phyloP scores from a whole-genome alignment of 1,140 invertebrate genomes.

The Chionoecetes opilio region DNA sequence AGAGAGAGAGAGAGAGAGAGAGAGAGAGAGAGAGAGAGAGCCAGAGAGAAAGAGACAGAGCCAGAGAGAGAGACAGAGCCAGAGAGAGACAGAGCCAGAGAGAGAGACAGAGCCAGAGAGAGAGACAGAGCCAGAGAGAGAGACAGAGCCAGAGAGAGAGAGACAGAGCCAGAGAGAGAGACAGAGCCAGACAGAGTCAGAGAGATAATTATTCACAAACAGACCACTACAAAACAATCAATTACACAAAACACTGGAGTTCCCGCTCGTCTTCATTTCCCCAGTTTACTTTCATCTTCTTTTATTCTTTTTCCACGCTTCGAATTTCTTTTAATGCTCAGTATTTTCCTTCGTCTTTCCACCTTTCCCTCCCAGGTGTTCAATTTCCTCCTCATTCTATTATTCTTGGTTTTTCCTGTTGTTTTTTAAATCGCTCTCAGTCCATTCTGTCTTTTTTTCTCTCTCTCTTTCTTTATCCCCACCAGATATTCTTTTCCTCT shows the following conservation, averaged over 20 bases:
- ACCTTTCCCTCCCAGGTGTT: neutral
- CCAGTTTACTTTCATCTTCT: neutral
- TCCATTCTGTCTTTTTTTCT: no score
- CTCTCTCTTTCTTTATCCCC: neutral
- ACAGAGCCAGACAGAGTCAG: no score
- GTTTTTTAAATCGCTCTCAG: no score
- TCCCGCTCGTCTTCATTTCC: no score
- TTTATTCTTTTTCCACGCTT: neutral
- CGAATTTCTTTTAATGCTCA: neutral
- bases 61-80: neutral
- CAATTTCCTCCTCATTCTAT: slow-evolving; percentile 29
- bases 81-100: neutral
- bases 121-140: no score
- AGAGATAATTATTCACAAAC: no score
- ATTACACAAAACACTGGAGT: no score
- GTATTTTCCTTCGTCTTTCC: neutral
- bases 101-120: no score
- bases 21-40: neutral
- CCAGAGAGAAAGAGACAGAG: neutral
- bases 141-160: no score
- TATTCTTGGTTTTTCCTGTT: neutral
- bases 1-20: neutral
- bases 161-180: no score
- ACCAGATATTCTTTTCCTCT: neutral
- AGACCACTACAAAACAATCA: no score